Evolutionary conservation across 2,113 vertebrate species (phyloP), one percentile per base, ranked within the genome.

Genomic region (Myanophis thanlyinensis): DNA sequence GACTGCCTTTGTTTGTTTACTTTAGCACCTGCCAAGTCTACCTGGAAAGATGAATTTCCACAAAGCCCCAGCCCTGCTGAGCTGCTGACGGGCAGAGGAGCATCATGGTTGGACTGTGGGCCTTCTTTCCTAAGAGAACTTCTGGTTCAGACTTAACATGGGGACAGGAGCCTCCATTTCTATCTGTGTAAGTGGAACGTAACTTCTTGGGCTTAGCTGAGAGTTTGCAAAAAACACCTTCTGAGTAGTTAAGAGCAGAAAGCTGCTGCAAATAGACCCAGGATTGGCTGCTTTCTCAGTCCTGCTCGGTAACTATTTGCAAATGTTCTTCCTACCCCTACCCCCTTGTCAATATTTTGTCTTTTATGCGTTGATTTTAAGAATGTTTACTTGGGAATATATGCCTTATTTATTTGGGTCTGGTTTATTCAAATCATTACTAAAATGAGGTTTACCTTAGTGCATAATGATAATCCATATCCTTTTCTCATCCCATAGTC

Each of bases 171-270:
- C 98, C 46, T 98, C 98, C 67, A 25, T 98, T 84, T 97, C 98
- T 4, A 85, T 98, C 35, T 98, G 98, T 92, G 98, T 98, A 97
- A 98, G 98, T 98, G 93, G 94, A 80, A 56, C 80, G 18, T 49
- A 85, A 53, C 44, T 73, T 1, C 89, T 95, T 59, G 35, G 73
- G 73, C n/a, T 40, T 44, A 80, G 22, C 7, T 44, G 35, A 44
- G 7, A 18, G 20, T 22, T 22, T 80, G 18, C 73, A 80, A 80
- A 22, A 22, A 44, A 3, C 35, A 44, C 2, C 35, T 44, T 80
- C 35, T 80, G 35, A 80, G 35, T 40, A 40, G 6, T 22, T 80
- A 80, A 80, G 18, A 7, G 73, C 35, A 80, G 73, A 80, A 80
- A 35, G 6, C 7, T 9, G 7, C 35, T 80, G 73, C 18, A 22